Evolutionary conservation across 2,113 vertebrate genomes (phyloP).

Genomic region (Acrocephalus arundinaceus): DNA sequence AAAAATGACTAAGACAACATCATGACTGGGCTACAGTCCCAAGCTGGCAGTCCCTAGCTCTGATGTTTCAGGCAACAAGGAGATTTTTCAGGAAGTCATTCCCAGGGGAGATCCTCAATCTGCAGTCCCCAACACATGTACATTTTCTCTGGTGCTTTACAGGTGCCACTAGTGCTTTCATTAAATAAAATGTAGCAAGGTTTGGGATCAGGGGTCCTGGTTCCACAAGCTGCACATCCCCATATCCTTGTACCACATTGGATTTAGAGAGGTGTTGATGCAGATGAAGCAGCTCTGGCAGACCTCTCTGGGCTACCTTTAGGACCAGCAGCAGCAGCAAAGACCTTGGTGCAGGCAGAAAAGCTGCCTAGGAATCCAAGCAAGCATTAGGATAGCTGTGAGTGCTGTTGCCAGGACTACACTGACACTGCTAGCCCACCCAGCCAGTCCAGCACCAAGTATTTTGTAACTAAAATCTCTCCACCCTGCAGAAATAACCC

Average conservation of each 20-base stretch:
- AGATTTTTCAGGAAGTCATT: slow-evolving; percentile 33
- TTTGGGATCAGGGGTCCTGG: not conserved
- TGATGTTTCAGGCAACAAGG: not conserved
- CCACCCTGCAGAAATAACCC: not conserved
- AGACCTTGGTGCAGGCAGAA: not conserved
- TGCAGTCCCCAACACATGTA: not conserved
- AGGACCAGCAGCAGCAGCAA: not conserved
- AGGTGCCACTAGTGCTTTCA: not conserved
- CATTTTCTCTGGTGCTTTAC: not conserved
- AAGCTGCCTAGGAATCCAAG: not conserved
- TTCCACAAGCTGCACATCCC: not conserved
- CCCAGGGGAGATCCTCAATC: not conserved
- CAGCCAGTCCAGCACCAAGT: not conserved
- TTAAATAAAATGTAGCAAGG: not conserved
- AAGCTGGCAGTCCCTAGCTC: slow-evolving; percentile 10
- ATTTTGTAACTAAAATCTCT: not conserved
- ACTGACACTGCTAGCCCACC: not conserved
- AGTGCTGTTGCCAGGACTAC: not conserved
- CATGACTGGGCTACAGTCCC: slow-evolving; percentile 29
- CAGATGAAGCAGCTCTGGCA: not conserved
- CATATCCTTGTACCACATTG: not conserved
- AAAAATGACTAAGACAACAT: not conserved
- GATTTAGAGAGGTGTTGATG: not conserved
- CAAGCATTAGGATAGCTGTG: not conserved
- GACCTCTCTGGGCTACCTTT: not conserved